Percentiles rank a stretch among this genome's conserved stretches.
Evolutionary conservation across 2,797 vertebrate genomes (phyloP).

Genomic region (Rhinophrynus dorsalis): DNA sequence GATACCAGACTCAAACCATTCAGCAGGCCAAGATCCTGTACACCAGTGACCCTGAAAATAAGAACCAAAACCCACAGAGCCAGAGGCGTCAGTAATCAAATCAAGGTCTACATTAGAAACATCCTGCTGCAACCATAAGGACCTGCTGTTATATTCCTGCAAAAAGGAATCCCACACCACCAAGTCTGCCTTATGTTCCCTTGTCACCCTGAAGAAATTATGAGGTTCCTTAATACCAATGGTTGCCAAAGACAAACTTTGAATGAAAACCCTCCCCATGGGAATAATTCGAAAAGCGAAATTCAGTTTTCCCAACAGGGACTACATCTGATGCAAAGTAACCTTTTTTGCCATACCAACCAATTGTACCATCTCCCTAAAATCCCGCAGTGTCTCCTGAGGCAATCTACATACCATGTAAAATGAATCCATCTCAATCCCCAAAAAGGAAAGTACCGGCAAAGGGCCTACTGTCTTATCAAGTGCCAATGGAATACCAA

Average conservation of each 20-base stretch:
- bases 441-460: too few species aligned
- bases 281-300: background rate
- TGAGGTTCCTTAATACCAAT: background rate
- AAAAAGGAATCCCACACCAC: background rate
- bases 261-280: background rate
- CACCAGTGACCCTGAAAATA: background rate
- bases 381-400: background rate
- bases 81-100: background rate
- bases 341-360: too few species aligned
- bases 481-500: background rate
- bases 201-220: background rate
- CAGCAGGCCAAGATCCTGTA: background rate
- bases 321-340: background rate
- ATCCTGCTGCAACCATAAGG: background rate
- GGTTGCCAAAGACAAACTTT: background rate
- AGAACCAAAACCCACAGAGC: background rate
- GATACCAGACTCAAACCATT: too few species aligned
- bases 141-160: background rate
- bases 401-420: too few species aligned
- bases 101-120: background rate
- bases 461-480: too few species aligned
- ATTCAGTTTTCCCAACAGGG: background rate
- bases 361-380: background rate
- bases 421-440: too few species aligned
- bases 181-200: background rate